phyloP scores from a whole-genome alignment of 2,113 vertebrate species.

The Onychorhynchus coronatus region DNA sequence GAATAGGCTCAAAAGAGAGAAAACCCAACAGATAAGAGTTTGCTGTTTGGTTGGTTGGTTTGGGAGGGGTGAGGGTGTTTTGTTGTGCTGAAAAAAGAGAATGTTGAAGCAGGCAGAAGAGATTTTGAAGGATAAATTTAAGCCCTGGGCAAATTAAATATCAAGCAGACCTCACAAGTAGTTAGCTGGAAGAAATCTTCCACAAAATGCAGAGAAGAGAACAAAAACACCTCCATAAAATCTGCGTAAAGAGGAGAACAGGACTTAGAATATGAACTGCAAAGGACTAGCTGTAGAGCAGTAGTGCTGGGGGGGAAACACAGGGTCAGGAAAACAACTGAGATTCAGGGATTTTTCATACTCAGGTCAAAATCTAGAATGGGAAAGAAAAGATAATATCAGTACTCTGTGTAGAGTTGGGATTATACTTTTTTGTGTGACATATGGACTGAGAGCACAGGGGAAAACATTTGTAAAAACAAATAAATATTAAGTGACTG shows the following conservation, averaged over 20 bases:
- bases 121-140: not conserved
- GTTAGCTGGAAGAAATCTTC: not conserved
- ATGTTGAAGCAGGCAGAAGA: not conserved
- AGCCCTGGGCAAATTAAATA: not conserved
- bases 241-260: not conserved
- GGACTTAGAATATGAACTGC: not conserved
- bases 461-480: slow-evolving; percentile 20
- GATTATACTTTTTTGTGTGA: not conserved
- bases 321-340: not conserved
- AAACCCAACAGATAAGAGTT: not conserved
- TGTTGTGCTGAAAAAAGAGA: not conserved
- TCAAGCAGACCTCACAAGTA: not conserved
- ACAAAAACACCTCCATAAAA: not conserved
- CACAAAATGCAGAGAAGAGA: not conserved
- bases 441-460: not conserved
- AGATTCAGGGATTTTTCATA: not conserved
- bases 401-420: not conserved
- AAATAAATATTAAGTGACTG: slow-evolving; percentile 33
- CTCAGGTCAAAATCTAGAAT: not conserved
- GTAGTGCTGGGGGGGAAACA: not conserved
- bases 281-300: not conserved
- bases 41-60: not conserved
- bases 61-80: accelerated
- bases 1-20: not conserved
- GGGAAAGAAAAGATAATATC: not conserved